phyloP scores from a whole-genome alignment of 2,797 vertebrate genomes.

The Limnodromus scolopaceus region DNA sequence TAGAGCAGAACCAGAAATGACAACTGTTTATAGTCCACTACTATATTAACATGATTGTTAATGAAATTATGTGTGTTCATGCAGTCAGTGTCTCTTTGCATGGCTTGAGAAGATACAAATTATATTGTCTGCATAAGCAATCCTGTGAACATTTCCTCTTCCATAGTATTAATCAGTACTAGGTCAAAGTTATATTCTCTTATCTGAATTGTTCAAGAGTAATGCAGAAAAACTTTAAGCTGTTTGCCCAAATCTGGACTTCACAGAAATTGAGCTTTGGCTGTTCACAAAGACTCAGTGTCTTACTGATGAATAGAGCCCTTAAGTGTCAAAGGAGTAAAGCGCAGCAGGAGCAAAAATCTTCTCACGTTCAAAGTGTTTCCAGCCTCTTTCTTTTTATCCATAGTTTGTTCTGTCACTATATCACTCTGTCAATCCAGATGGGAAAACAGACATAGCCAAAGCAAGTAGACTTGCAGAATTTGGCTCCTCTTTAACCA shows the following conservation, averaged over 20 bases:
- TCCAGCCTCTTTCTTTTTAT: not conserved
- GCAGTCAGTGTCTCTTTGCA: not conserved
- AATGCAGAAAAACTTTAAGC: not conserved
- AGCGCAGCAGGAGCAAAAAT: not conserved
- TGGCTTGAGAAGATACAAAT: not conserved
- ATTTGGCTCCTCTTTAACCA: not conserved
- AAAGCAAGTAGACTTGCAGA: not conserved
- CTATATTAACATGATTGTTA: not conserved
- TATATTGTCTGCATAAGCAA: not conserved
- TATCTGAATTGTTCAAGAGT: not conserved
- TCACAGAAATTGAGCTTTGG: not conserved
- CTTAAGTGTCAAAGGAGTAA: not conserved
- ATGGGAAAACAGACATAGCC: not conserved
- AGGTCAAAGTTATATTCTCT: not conserved
- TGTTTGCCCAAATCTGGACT: not conserved
- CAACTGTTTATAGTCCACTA: not conserved
- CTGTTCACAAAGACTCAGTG: not conserved
- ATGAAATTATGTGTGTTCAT: not conserved
- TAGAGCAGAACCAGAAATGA: not conserved
- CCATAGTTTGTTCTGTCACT: not conserved
- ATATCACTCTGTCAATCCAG: not conserved
- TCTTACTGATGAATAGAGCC: not conserved
- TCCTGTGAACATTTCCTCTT: not conserved
- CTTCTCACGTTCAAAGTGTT: not conserved
- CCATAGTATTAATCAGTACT: not conserved